These are phyloP conservation scores for Cetoscarus ocellatus DNA, from an alignment of 2,797 vertebrate species.

Conservation along the genomic window DNA sequence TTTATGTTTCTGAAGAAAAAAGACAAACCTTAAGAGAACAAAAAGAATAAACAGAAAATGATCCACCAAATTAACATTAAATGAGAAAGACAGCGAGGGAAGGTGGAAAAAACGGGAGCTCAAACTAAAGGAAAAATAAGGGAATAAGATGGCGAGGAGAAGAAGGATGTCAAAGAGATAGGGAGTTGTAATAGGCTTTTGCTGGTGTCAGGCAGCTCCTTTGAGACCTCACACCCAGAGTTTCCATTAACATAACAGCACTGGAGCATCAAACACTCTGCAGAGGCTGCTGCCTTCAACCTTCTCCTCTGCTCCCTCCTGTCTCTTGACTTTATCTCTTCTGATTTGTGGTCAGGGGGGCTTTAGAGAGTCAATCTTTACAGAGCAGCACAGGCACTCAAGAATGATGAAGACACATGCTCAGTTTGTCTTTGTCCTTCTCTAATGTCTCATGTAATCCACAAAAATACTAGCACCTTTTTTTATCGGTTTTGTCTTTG, in stretches of 20 bases:
- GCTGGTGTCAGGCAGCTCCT: slow-evolving; percentile 57
- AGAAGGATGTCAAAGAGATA: slow-evolving; percentile 36
- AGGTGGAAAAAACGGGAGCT: not conserved
- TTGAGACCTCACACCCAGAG: slow-evolving; percentile 51
- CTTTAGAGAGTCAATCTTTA: slow-evolving; percentile 13
- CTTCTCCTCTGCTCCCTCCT: not conserved
- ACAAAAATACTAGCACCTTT: not conserved
- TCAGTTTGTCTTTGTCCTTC: not conserved
- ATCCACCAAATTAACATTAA: not conserved
- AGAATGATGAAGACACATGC: not conserved
- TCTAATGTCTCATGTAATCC: not conserved
- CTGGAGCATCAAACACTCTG: slow-evolving; percentile 49
- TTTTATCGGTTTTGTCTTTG: too few relatives aligned
- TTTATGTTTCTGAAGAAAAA: too few relatives aligned
- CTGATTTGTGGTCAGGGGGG: slow-evolving; percentile 17
- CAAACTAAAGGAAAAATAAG: slow-evolving; percentile 4
- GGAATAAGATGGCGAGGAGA: not conserved
- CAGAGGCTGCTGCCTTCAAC: slow-evolving; percentile 25
- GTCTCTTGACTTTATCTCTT: slow-evolving; percentile 4
- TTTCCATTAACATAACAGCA: slow-evolving; percentile 60
- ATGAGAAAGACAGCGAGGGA: not conserved
- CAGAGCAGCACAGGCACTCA: slow-evolving; percentile 5
- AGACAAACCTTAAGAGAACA: too few relatives aligned
- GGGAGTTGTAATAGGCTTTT: slow-evolving; percentile 47
- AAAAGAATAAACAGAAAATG: not conserved